Base-by-base conservation (phyloP, 2,888 invertebrate genomes). In the Altica lythri region DNA sequence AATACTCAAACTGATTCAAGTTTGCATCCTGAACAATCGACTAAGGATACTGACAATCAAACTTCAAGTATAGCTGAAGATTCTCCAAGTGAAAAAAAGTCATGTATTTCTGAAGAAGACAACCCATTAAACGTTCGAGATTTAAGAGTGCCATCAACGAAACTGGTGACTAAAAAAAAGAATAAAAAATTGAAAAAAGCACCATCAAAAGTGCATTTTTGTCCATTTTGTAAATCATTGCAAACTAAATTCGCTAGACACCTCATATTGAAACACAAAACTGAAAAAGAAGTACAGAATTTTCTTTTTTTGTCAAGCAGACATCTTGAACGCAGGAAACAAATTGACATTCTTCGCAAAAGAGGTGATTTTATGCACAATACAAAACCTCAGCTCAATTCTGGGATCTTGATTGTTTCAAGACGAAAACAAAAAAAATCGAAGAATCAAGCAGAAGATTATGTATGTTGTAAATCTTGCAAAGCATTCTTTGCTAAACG, bases 161-260 rank as follows among this genome's bases (percentile, higher is more conserved):
- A n/a, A n/a, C n/a, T n/a, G n/a, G n/a, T n/a, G n/a, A n/a, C n/a
- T n/a, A n/a, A n/a, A n/a, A n/a, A n/a, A n/a, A n/a, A n/a, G n/a
- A n/a, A n/a, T n/a, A n/a, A n/a, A n/a, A n/a, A n/a, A n/a, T n/a
- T n/a, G n/a, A n/a, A n/a, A n/a, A n/a, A n/a, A n/a, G n/a, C n/a
- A n/a, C n/a, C n/a, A n/a, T n/a, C 46, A 22, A 46, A 46, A 22
- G 22, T 34, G 34, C 35, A 46, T 35, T 46, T 46, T 46, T 46
- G 46, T 14, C 34, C 9, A 16, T 46, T 46, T 22, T 46, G 34
- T 14, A 2, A 17, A 4, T 34, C 19, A 46, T 9, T 34, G 22
- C 34, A 46, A 14, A 46, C 46, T 8, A 43, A 43, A 6, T 43
- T 43, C 14, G 43, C 43, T n/a, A 13, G 43, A 13, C 43, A 43